Conservation (phyloP, 2,113 vertebrate genomes). For the Microtus ochrogaster region DNA sequence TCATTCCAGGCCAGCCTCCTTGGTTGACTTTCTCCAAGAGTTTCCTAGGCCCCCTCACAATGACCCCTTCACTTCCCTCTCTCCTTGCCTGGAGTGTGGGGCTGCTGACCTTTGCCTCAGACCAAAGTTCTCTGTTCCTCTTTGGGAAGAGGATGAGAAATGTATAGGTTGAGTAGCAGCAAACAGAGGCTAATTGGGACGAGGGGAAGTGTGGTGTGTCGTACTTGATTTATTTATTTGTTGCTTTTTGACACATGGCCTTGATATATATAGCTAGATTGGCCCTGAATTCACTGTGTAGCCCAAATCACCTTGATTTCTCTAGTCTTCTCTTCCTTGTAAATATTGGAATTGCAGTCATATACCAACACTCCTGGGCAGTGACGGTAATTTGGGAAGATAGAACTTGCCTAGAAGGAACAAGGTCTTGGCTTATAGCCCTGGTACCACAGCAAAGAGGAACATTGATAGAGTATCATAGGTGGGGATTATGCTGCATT, state of each 20-base stretch:
- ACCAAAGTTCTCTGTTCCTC: neutral
- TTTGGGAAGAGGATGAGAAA: slow-evolving; percentile 11
- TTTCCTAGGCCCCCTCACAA: neutral
- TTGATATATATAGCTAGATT: neutral
- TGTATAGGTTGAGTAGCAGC: neutral
- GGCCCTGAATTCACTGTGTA: neutral
- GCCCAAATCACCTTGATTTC: too few relatives aligned
- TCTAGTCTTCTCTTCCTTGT: neutral
- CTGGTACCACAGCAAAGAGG: too few relatives aligned
- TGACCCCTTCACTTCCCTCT: neutral
- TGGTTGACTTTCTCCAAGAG: neutral
- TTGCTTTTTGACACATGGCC: neutral
- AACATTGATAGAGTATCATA: neutral
- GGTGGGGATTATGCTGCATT: neutral
- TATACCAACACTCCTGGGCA: neutral
- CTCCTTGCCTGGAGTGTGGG: slow-evolving; percentile 7
- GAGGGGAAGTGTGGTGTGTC: neutral
- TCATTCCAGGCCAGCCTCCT: neutral
- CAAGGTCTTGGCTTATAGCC: too few relatives aligned
- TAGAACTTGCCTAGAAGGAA: neutral
- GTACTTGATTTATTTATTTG: neutral
- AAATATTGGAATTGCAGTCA: neutral
- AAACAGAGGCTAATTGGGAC: neutral
- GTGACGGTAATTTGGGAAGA: neutral
- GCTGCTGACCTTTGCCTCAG: slow-evolving; percentile 14